Base-by-base conservation (phyloP, 1,140 invertebrate species). In the Venturia canescens region DNA sequence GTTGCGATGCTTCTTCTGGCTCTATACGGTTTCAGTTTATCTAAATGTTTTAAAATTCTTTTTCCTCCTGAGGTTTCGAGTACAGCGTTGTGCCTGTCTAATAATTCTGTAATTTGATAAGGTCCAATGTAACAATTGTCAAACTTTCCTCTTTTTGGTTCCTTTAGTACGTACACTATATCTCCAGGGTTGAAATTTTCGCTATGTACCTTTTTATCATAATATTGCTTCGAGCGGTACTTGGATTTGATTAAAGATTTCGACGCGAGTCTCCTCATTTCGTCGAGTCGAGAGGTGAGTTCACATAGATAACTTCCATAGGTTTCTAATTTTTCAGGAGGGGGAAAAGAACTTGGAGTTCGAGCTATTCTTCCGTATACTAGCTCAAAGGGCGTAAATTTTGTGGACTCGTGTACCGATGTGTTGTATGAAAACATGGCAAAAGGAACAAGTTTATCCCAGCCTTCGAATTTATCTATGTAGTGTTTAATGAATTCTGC, bases 391-490 rank as follows among this genome's bases (percentile, higher is more conserved):
- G 76, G 76, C 9, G 76, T 66, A 27, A 82, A 84, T 1, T 85
- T 83, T 9, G 89, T 90, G 0, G 82, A 44, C 26, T 53, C 71
- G 66, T 92, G 89, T n/a, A n/a, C n/a, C n/a, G n/a, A n/a, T n/a
- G n/a, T n/a, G n/a, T n/a, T n/a, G n/a, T n/a, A n/a, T n/a, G 57
- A 31, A 21, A 48, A 21, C 66, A 29, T 31, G 11, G 26, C 66
- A 27, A 69, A 31, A 6, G 26, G 26, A 3, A 63, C 85, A 89
- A 50, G 48, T 50, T 50, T 50, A 50, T 50, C 48, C 48, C 48
- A 50, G 18, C 15, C n/a, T n/a, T n/a, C n/a, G n/a, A n/a, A n/a
- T n/a, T n/a, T n/a, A n/a, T n/a, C n/a, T n/a, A n/a, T n/a, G n/a
- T n/a, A n/a, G n/a, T n/a, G n/a, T n/a, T n/a, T n/a, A n/a, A n/a